phyloP scores from a whole-genome alignment of 2,797 vertebrate genomes.

The Pagetopsis macropterus region DNA sequence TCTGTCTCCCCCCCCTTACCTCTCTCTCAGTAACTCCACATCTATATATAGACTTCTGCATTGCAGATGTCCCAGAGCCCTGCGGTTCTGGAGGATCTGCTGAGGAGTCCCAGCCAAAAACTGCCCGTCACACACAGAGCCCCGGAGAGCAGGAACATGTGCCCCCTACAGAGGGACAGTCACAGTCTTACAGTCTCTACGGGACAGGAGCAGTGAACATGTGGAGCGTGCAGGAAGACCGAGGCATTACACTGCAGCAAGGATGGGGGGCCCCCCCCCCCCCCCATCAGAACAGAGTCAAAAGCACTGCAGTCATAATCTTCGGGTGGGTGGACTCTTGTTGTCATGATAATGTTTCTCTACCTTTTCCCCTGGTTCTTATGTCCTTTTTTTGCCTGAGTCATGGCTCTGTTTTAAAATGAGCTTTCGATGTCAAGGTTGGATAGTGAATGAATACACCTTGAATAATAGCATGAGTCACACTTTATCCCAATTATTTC shows the following conservation, averaged over 20 bases:
- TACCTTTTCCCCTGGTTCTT: no score
- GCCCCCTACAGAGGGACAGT: constrained; percentile 20
- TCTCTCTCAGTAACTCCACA: constrained; percentile 58
- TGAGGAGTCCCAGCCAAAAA: constrained; percentile 69
- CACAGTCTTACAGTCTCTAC: constrained; percentile 12
- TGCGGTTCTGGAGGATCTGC: constrained; percentile 64
- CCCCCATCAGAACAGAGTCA: constrained; percentile 24
- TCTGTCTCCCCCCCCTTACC: constrained; percentile 13
- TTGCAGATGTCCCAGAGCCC: constrained; percentile 79
- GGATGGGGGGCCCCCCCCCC: constrained; percentile 46
- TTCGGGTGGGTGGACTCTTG: constrained; percentile 28
- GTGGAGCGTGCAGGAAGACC: constrained; percentile 27
- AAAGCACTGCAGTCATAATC: constrained; percentile 68
- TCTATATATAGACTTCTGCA: constrained; percentile 82
- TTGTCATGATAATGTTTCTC: constrained; percentile 20
- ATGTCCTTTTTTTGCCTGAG: constrained; percentile 4
- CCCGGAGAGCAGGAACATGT: constrained; percentile 15
- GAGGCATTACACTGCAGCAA: constrained; percentile 68
- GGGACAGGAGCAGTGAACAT: neutral
- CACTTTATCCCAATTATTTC: neutral
- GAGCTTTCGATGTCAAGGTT: neutral
- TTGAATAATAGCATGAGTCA: neutral
- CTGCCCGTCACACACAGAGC: constrained; percentile 38
- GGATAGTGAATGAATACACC: neutral
- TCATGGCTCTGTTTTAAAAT: neutral